Conservation (phyloP, 2,797 vertebrate species). For the Babyrousa celebensis region DNA sequence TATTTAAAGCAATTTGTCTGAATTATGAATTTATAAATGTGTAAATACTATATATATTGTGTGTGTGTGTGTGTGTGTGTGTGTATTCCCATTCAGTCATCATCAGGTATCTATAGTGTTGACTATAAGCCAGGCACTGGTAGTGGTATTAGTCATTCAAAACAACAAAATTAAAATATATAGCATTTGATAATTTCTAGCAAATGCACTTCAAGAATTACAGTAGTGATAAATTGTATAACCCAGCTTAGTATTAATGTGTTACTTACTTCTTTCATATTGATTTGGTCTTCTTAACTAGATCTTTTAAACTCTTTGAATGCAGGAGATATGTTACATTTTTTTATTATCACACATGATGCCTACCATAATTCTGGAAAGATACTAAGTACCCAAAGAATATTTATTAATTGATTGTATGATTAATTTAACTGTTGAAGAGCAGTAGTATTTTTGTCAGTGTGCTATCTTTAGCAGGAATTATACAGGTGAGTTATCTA, state of each 20-base stretch:
- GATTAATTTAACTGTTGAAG: constrained; percentile 15
- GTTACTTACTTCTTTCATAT: constrained; percentile 29
- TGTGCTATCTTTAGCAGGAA: background rate
- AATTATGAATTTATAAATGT: background rate
- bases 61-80: background rate
- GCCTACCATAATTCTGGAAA: constrained; percentile 26
- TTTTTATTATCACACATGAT: background rate
- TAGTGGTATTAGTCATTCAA: constrained; percentile 29
- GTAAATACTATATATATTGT: constrained; percentile 1
- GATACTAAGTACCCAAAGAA: background rate
- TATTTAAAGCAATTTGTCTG: constrained; percentile 6
- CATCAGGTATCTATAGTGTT: constrained; percentile 42
- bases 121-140: background rate
- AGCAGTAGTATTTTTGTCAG: constrained; percentile 10
- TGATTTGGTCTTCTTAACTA: constrained; percentile 41
- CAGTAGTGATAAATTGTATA: background rate
- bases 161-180: constrained; percentile 6
- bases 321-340: background rate
- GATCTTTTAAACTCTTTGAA: constrained; percentile 31
- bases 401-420: constrained; percentile 34
- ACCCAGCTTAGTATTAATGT: constrained; percentile 1
- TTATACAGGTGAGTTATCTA: background rate
- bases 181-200: constrained; percentile 11
- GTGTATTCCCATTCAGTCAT: background rate
- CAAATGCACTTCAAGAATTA: constrained; percentile 14